phyloP scores from a whole-genome alignment of 2,888 invertebrate genomes.

The Entomobrya multifasciata region DNA sequence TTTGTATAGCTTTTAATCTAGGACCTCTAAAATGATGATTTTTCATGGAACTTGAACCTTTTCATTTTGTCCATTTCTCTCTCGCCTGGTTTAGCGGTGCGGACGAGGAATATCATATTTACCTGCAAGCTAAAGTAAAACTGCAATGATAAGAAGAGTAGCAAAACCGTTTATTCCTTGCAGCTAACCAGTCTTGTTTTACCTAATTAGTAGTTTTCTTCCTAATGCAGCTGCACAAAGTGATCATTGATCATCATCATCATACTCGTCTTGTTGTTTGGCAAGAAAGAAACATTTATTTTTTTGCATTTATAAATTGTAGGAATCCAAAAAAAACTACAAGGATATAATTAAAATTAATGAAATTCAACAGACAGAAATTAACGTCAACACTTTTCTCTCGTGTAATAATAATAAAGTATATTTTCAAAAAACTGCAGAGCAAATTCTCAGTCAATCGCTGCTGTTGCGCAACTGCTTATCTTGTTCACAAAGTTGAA shows the following conservation, averaged over 20 bases:
- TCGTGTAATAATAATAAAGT: background rate
- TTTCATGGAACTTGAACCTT: no score
- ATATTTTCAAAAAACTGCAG: no score
- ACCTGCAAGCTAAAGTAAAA: no score
- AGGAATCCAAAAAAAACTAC: background rate
- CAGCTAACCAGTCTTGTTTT: background rate
- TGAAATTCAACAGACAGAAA: slow-evolving; percentile 33
- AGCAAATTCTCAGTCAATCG: background rate
- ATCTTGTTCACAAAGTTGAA: background rate
- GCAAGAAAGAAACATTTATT: background rate
- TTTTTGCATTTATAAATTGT: background rate
- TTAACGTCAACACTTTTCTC: slow-evolving; percentile 13
- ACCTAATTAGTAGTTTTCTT: slow-evolving; percentile 13
- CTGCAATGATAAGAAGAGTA: no score
- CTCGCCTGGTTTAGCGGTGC: no score
- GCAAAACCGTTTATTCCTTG: no score
- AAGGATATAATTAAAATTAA: slow-evolving; percentile 48
- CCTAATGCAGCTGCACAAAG: background rate
- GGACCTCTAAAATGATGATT: no score
- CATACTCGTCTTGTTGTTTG: background rate
- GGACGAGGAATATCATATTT: no score
- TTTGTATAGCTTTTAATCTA: no score
- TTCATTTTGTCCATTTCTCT: no score
- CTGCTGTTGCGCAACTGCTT: background rate
- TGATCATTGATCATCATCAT: background rate